Evolutionary conservation across 2,888 invertebrate species (phyloP), one percentile per base, ranked within the genome.

Genomic region (Unio delphinus): DNA sequence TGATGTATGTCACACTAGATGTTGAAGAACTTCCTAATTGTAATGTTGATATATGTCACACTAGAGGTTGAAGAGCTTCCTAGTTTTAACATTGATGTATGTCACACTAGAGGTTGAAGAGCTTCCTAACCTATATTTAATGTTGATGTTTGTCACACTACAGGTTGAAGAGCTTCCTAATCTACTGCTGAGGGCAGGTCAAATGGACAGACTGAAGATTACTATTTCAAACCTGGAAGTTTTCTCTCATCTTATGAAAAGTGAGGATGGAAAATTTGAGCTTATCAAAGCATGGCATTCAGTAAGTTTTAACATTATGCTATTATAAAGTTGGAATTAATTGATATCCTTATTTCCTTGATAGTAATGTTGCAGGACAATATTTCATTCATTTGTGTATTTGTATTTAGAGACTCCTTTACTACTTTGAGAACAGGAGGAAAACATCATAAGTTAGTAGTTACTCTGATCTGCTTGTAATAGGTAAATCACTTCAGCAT

Each of bases 111-210:
- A 23, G 23, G 23, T 23, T 23, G 23, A 23, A 23, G 23, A 23
- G 23, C 23, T 23, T 23, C 23, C 23, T 0, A 23, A 23, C 0
- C n/a, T n/a, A n/a, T n/a, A n/a, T 23, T 23, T 23, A 23, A 23
- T 23, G 23, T 0, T 23, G 23, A 23, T 23, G 23, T 23, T 0
- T 23, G 23, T 23, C 23, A 23, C 23, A 23, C 0, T 23, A 23
- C 45, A 85, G 85, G 84, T 81, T 26, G 83, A 83, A 62, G 86
- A 86, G 71, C 67, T 86, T 64, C 86, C 86, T 3, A 80, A 78
- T 68, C 67, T 84, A 64, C 67, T 83, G 28, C 68, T 76, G 11
- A 74, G 75, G 68, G 79, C 82, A 0, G 82, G 78, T 23, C 81
- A 84, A 30, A 61, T 78, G 55, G 81, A 79, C 0, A 61, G 78